Base-by-base conservation (phyloP, 30 jellyfish, hydroid and myxozoan species). In the Catostylus mosaicus region DNA sequence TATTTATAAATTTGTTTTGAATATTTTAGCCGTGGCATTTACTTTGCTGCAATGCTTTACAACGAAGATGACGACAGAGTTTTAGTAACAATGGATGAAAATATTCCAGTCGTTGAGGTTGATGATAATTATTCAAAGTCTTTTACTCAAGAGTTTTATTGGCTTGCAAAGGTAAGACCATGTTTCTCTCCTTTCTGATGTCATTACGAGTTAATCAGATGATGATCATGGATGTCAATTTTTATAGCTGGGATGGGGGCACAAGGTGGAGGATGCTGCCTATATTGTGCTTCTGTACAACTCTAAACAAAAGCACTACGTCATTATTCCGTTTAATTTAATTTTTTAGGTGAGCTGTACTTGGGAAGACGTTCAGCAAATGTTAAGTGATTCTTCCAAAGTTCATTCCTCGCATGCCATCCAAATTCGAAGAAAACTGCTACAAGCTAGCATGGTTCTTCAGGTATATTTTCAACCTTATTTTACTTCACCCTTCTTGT, bases 111-210 rank as follows among this genome's bases (percentile, higher is more conserved):
- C 35, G 99, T 94, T 1, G 99, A 88, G 37, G 91, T 96, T 34
- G 99, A 94, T 88, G 99, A 94, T 50, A 87, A 77, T 76, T 88
- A 88, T 52, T 82, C 99, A 37, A 94, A 94, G 54, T 82, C 97
- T n/a, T 84, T 94, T 65, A 36, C 84, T 0, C 99, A 94, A 67
- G 99, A 94, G 63, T 94, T 86, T 65, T 94, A 88, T 84, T 94
- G 99, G 99, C 88, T 94, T 26, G 88, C 99, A 50, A 94, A 94
- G 99, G 99, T 93, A 81, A 2, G 88, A 22, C n/a, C n/a, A n/a
- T n/a, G n/a, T n/a, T n/a, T n/a, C n/a, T n/a, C n/a, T n/a, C n/a
- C n/a, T n/a, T n/a, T n/a, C n/a, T n/a, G n/a, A n/a, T n/a, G n/a
- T n/a, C n/a, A n/a, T n/a, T n/a, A n/a, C n/a, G n/a, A n/a, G n/a